Base-by-base conservation (phyloP, 2,888 invertebrate species). In the Tiliacea aurago region DNA sequence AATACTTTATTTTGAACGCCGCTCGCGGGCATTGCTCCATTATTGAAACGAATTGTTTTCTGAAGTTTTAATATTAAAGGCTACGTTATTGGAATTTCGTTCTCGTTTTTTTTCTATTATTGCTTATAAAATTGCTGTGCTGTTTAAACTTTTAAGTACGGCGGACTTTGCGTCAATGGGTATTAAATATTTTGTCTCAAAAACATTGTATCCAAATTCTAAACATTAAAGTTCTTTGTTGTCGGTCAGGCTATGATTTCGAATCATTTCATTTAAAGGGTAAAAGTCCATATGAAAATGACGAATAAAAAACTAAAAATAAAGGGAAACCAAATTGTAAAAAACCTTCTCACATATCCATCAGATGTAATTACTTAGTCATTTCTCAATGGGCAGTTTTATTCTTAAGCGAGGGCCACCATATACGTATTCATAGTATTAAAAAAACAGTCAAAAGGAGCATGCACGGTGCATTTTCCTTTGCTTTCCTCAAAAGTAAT, bases 31-130 rank as follows among this genome's bases (percentile, higher is more conserved):
- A 92, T 89, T 92, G 91, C 92, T 90, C 91, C 92, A 93, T 94
- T 94, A 94, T 93, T 94, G 91, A 93, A 94, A 92, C 92, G 92
- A 94, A 94, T 93, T 94, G 94, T 94, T 94, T 93, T 93, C 91
- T 90, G 85, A 94, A 94, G 90, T 94, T 94, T 93, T 92, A 92
- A 92, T 93, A 93, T 94, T 93, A 91, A 93, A 91, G 86, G 88
- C 89, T 89, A 86, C 86, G 85, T 86, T 90, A 90, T 89, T 90
- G 90, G 88, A 91, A 88, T 90, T 91, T 88, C 79, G 77, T 85
- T 83, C 85, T 86, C 85, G 76, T 88, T 88, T 89, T 75, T 28
- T 89, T 91, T 90, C 78, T 81, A 71, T 88, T 87, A 85, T 88
- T 89, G 80, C 85, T 88, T 85, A 90, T 89, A 86, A 89, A 86